Conservation (phyloP, 2,888 invertebrate genomes). For the Argyra leucocephala region DNA sequence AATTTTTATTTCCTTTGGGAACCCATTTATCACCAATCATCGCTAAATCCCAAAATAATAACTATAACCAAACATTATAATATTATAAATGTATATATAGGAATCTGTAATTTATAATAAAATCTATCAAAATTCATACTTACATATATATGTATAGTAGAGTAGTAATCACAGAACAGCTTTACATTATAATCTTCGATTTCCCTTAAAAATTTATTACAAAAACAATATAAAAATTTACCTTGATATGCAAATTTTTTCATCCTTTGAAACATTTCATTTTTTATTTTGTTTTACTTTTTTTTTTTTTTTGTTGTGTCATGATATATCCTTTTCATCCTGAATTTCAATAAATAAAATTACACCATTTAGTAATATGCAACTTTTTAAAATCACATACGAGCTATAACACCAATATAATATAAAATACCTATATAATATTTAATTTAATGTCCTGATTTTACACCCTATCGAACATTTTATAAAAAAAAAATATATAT, state of each 20-base stretch:
- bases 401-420: no score
- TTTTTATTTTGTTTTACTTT: background rate
- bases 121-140: background rate
- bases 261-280: background rate
- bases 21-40: constrained; percentile 4
- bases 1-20: background rate
- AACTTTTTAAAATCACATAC: no score
- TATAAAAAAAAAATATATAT: no score
- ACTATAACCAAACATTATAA: background rate
- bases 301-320: background rate
- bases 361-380: no score
- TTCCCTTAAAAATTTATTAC: background rate
- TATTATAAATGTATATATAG: background rate
- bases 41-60: background rate
- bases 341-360: no score
- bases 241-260: constrained; percentile 2
- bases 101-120: background rate
- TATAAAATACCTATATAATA: no score
- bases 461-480: no score
- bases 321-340: no score
- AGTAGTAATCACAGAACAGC: background rate
- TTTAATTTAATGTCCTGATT: no score
- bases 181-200: background rate
- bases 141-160: background rate
- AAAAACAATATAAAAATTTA: background rate